Evolutionary conservation across 2,888 invertebrate species (phyloP).

Genomic region (Pachliopta kotzebuea): DNA sequence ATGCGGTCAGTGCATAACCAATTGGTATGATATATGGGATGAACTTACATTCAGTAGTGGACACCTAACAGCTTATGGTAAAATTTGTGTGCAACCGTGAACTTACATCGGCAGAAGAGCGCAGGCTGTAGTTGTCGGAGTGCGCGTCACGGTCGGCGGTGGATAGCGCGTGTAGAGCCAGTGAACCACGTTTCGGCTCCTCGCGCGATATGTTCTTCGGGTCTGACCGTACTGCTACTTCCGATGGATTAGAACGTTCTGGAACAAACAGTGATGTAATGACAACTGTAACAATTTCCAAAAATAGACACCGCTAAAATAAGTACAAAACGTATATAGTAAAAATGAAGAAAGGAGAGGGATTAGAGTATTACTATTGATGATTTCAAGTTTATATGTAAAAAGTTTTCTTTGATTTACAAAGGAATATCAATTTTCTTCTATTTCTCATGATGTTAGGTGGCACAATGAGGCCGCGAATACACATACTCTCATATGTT

Average conservation of each 20-base stretch:
- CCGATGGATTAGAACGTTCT: slow-evolving; percentile 69
- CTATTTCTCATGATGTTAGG: no score
- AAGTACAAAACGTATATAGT: neutral
- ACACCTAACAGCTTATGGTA: neutral
- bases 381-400: no score
- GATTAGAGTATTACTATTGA: no score
- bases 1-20: no score
- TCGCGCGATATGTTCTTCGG: slow-evolving; percentile 54
- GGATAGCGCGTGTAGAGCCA: slow-evolving; percentile 54
- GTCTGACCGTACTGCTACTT: slow-evolving; percentile 56
- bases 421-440: no score
- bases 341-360: no score
- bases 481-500: no score
- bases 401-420: no score
- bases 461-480: no score
- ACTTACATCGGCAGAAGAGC: slow-evolving; percentile 74
- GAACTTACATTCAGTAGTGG: no score
- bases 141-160: slow-evolving; percentile 64
- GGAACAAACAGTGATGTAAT: slow-evolving; percentile 14
- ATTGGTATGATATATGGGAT: no score
- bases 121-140: slow-evolving; percentile 74
- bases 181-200: slow-evolving; percentile 57
- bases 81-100: neutral
- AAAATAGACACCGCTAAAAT: neutral
- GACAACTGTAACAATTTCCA: neutral